These are phyloP conservation scores for Adelosebastes latens DNA, from an alignment of 2,797 vertebrate genomes.

Conservation along the genomic window DNA sequence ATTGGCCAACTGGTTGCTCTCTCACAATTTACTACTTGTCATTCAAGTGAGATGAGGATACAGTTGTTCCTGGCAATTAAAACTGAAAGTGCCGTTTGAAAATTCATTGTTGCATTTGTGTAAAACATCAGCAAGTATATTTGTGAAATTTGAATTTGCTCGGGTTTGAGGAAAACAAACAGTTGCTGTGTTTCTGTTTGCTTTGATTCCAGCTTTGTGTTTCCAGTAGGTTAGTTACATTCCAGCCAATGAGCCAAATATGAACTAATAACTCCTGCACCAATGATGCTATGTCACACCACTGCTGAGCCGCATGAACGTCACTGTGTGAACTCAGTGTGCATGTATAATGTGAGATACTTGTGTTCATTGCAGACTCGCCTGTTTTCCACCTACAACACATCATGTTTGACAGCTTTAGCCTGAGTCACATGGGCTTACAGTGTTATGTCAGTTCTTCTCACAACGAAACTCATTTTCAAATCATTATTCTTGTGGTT, in stretches of 20 bases:
- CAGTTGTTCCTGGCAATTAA: slow-evolving; percentile 30
- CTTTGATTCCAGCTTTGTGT: neutral
- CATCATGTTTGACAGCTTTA: neutral
- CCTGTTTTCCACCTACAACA: slow-evolving; percentile 11
- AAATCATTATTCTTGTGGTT: neutral
- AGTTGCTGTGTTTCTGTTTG: neutral
- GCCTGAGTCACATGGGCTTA: neutral
- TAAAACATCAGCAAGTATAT: neutral
- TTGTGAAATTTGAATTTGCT: neutral
- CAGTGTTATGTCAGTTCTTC: neutral
- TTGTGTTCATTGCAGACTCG: slow-evolving; percentile 6
- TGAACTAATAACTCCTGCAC: slow-evolving; percentile 16
- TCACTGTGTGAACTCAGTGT: slow-evolving; percentile 34
- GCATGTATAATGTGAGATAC: slow-evolving; percentile 31
- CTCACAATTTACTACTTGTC: slow-evolving; percentile 34
- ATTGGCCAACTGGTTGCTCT: slow-evolving; percentile 39
- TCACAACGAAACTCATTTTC: neutral
- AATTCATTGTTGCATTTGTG: neutral
- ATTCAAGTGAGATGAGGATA: slow-evolving; percentile 22
- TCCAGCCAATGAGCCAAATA: neutral
- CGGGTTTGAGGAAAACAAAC: neutral
- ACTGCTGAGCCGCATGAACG: slow-evolving; percentile 20
- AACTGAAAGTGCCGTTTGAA: slow-evolving; percentile 11
- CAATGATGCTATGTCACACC: slow-evolving; percentile 27
- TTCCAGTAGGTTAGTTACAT: neutral